Conservation (phyloP, 2,888 invertebrate genomes). For the Plagiodera versicolora region DNA sequence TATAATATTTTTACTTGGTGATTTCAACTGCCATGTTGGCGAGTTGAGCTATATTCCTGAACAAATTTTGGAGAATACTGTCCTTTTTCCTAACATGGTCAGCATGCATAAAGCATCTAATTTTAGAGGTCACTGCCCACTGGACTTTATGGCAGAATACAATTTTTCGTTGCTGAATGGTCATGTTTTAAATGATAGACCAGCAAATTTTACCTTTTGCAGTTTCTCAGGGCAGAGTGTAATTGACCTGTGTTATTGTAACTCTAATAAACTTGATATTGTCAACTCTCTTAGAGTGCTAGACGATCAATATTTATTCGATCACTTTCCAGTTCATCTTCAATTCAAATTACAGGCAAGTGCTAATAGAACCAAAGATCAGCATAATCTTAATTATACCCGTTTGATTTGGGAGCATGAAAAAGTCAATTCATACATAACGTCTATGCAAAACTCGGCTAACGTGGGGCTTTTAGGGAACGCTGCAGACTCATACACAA, state of each 20-base stretch:
- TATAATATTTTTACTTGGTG: constrained; percentile 1
- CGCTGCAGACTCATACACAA: background rate
- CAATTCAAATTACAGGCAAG: too few species aligned
- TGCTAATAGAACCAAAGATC: background rate
- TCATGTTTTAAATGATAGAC: background rate
- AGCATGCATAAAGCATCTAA: background rate
- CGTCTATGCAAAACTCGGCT: background rate
- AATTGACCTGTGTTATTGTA: constrained; percentile 7
- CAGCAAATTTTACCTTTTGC: constrained; percentile 4
- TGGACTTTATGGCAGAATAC: background rate
- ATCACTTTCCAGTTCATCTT: background rate
- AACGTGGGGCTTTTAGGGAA: background rate
- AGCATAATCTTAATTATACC: background rate
- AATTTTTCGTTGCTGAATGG: constrained; percentile 2
- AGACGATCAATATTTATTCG: background rate
- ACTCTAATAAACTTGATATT: constrained; percentile 1
- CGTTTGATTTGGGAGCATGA: background rate
- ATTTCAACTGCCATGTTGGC: background rate
- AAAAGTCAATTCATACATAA: background rate
- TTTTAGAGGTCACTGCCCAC: background rate
- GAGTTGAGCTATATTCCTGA: constrained; percentile 2
- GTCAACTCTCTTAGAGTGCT: background rate
- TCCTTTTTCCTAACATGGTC: constrained; percentile 1
- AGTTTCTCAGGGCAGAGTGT: constrained; percentile 3
- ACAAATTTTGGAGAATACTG: background rate